A percentile compares a stretch with the other conserved stretches of the same genome.
Conservation (phyloP, 2,113 vertebrate species). For the Apodemus speciosus region DNA sequence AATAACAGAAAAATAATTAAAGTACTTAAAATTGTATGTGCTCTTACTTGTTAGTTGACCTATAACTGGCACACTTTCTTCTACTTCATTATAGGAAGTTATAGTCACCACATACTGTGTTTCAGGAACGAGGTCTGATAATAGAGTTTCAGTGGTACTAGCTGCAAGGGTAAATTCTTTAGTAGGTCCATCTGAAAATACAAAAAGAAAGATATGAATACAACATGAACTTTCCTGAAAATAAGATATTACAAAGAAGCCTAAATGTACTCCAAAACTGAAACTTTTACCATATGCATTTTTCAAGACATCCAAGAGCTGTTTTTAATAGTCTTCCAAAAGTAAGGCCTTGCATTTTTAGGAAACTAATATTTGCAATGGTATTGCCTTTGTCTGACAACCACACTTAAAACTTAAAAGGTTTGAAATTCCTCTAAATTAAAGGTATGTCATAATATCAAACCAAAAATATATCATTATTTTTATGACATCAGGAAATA, state of each 20-base stretch:
- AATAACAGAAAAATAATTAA: slow-evolving; percentile 9
- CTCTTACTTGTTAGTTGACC: slow-evolving; percentile 96
- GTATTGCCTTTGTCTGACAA: background rate
- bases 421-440: background rate
- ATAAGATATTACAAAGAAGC: background rate
- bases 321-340: slow-evolving; percentile 40
- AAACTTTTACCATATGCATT: background rate
- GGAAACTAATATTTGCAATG: background rate
- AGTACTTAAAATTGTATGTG: background rate
- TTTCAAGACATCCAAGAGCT: slow-evolving; percentile 19
- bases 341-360: slow-evolving; percentile 54
- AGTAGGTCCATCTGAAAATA: slow-evolving; percentile 89
- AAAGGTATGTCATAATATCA: slow-evolving; percentile 18
- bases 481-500: slow-evolving; percentile 38
- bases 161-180: slow-evolving; percentile 92
- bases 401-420: slow-evolving; percentile 30
- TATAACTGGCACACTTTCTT: slow-evolving; percentile 93
- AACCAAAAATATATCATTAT: background rate
- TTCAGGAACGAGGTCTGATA: slow-evolving; percentile 91
- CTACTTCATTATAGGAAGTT: slow-evolving; percentile 87
- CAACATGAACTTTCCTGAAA: background rate
- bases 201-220: slow-evolving; percentile 60
- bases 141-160: slow-evolving; percentile 89
- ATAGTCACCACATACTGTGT: slow-evolving; percentile 92
- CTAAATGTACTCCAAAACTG: slow-evolving; percentile 20